Percentiles rank a stretch among this genome's conserved stretches.
phyloP scores from a whole-genome alignment of 2,888 invertebrate genomes.

The Strigamia crassipes region DNA sequence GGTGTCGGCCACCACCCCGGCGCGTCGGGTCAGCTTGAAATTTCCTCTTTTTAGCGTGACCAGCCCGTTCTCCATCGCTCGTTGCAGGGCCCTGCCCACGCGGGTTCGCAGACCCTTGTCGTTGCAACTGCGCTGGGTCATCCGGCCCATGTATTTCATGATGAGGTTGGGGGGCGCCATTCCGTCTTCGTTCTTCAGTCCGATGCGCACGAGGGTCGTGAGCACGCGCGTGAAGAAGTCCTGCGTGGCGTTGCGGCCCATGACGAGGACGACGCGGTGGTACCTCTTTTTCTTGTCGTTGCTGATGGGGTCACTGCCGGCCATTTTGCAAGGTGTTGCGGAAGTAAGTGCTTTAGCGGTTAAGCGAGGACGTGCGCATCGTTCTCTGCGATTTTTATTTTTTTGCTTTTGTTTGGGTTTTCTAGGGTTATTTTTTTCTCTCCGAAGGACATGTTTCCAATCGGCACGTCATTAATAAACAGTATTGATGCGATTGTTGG shows the following conservation, averaged over 20 bases:
- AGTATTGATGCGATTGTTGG: too few species aligned
- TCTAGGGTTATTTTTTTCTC: too few species aligned
- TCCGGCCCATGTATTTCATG: background rate
- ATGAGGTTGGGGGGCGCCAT: background rate
- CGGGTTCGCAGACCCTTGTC: background rate
- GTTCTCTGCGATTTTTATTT: too few species aligned
- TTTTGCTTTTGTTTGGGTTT: too few species aligned
- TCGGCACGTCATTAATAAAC: too few species aligned
- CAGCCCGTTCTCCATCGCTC: background rate
- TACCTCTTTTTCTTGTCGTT: background rate
- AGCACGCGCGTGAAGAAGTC: background rate
- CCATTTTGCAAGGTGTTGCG: too few species aligned
- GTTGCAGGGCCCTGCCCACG: background rate
- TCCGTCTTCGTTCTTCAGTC: background rate
- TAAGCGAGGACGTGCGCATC: too few species aligned
- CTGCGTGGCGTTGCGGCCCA: background rate
- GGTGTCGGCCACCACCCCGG: background rate
- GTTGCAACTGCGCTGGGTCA: background rate
- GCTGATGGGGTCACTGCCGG: too few species aligned
- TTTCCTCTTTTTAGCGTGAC: background rate
- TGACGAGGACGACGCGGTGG: background rate
- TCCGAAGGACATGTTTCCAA: too few species aligned
- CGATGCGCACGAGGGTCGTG: background rate
- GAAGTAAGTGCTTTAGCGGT: too few species aligned
- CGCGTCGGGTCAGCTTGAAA: background rate